Percentiles rank a stretch among this genome's conserved stretches.
phyloP scores from a whole-genome alignment of 2,113 vertebrate species.

The Empidonax alnorum region DNA sequence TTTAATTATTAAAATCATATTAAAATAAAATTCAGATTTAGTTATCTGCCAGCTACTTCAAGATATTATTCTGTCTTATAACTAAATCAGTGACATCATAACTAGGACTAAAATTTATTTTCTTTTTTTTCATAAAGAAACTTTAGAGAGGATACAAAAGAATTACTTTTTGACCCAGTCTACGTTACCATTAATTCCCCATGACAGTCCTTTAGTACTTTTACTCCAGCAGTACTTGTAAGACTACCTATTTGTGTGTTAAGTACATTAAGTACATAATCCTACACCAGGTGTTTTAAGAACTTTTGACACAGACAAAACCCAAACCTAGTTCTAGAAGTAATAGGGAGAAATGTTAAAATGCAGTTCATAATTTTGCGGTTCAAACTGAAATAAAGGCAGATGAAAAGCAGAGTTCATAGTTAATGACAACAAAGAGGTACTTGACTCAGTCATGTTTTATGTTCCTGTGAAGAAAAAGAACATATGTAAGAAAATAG shows the following conservation, averaged over 20 bases:
- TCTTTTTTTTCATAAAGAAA: neutral
- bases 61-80: conserved; percentile 1
- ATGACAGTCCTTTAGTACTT: neutral
- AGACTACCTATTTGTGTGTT: neutral
- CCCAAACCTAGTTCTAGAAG: neutral
- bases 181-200: neutral
- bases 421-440: neutral
- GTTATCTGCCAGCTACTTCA: conserved; percentile 33
- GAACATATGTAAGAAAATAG: neutral
- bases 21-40: conserved; percentile 58
- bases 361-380: neutral
- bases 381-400: neutral
- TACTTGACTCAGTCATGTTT: neutral
- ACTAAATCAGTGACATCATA: neutral
- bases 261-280: neutral
- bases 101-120: neutral
- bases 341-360: neutral
- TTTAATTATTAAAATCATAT: conserved; percentile 65
- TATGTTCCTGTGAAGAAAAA: neutral
- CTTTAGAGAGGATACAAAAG: neutral
- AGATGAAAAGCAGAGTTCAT: neutral
- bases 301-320: neutral
- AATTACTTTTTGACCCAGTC: neutral
- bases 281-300: neutral
- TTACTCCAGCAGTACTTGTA: neutral